phyloP scores from a whole-genome alignment of 1,140 invertebrate genomes.

The Drosophila parabipectinata region DNA sequence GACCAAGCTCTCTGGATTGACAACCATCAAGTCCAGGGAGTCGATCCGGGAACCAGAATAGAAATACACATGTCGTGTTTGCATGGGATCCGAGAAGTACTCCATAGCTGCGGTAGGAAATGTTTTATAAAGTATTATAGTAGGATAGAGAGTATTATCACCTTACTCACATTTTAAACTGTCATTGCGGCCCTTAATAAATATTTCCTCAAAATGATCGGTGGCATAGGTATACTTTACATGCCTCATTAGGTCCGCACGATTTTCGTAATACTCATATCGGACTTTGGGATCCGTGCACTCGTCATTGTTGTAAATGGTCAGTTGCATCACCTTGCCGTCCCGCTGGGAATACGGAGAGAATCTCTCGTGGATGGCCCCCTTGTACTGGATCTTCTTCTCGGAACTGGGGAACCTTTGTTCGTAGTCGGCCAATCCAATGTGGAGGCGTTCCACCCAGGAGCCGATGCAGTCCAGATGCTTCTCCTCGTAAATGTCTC shows the following conservation, averaged over 20 bases:
- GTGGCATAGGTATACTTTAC: slow-evolving; percentile 86
- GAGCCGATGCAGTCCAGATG: slow-evolving; percentile 91
- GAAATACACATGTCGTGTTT: slow-evolving; percentile 86
- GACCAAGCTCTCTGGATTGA: slow-evolving; percentile 34
- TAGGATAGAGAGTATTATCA: too few relatives aligned
- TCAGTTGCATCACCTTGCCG: slow-evolving; percentile 87
- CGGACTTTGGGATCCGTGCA: slow-evolving; percentile 86
- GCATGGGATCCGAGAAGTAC: slow-evolving; percentile 41
- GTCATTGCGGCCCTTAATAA: slow-evolving; percentile 88
- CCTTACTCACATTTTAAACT: slow-evolving; percentile 86
- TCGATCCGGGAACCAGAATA: slow-evolving; percentile 84
- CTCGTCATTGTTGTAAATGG: slow-evolving; percentile 88
- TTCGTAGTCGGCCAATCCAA: slow-evolving; percentile 89
- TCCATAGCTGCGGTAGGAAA: slow-evolving; percentile 48
- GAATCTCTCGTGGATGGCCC: slow-evolving; percentile 90
- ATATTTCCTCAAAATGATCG: slow-evolving; percentile 87
- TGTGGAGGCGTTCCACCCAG: slow-evolving; percentile 90
- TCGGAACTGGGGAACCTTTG: slow-evolving; percentile 89
- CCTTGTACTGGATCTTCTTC: slow-evolving; percentile 90
- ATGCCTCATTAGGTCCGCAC: slow-evolving; percentile 88
- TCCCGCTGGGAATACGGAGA: slow-evolving; percentile 90
- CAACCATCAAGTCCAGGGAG: slow-evolving; percentile 54
- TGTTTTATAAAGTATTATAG: too few relatives aligned
- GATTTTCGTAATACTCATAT: slow-evolving; percentile 89
- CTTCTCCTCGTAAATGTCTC: slow-evolving; percentile 86